Percentiles rank a stretch among this genome's conserved stretches.
These are phyloP conservation scores for Fissipunctia ypsillon DNA, from an alignment of 2,888 invertebrate genomes.

Conservation along the genomic window DNA sequence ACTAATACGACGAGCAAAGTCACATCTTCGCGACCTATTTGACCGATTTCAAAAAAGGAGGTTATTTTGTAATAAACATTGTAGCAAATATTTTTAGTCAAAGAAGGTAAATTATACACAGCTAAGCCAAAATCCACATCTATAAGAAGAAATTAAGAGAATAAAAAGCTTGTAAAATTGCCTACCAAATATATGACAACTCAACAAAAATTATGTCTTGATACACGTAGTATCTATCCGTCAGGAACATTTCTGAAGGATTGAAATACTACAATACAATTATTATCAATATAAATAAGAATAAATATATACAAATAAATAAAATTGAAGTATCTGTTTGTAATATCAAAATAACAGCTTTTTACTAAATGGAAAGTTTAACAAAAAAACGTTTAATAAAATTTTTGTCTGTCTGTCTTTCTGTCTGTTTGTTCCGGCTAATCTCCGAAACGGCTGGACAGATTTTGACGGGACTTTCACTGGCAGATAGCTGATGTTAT, in stretches of 20 bases:
- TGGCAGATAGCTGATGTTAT: no score
- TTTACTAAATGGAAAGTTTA: no score
- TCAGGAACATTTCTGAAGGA: slow-evolving; percentile 1
- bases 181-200: not conserved
- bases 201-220: not conserved
- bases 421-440: no score
- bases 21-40: no score
- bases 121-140: not conserved
- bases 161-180: not conserved
- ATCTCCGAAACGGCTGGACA: no score
- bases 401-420: no score
- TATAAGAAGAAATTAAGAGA: not conserved
- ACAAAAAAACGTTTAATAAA: no score
- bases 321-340: no score
- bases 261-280: slow-evolving; percentile 23
- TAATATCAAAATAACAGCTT: no score
- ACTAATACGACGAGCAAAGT: slow-evolving; percentile 20
- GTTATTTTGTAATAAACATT: slow-evolving; percentile 23
- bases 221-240: not conserved
- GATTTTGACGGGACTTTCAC: no score
- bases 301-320: no score
- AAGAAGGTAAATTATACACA: not conserved
- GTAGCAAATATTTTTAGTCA: slow-evolving; percentile 1
- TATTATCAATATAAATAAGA: slow-evolving; percentile 51
- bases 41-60: no score